These are phyloP conservation scores for Hiodon alosoides DNA, from an alignment of 2,113 vertebrate genomes.

Conservation along the genomic window DNA sequence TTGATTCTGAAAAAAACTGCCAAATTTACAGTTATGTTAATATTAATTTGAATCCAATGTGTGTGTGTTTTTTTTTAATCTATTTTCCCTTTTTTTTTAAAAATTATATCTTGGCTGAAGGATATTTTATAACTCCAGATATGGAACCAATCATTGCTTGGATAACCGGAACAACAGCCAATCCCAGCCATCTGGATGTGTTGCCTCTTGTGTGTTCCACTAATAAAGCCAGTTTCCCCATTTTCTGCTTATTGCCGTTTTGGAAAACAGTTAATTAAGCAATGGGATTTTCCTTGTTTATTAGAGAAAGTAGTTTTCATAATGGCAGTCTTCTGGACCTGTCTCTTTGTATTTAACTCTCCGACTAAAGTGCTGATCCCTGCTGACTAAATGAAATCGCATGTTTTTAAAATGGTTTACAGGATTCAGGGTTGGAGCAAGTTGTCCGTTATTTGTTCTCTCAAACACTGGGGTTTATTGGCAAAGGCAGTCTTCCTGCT, in stretches of 20 bases:
- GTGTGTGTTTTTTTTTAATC: neutral
- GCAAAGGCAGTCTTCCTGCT: too few relatives aligned
- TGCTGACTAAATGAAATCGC: neutral
- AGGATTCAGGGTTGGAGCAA: neutral
- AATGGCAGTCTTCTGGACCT: neutral
- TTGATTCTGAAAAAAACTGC: neutral
- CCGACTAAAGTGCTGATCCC: neutral
- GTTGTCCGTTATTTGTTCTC: too few relatives aligned
- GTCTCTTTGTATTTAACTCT: neutral
- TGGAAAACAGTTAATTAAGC: slow-evolving; percentile 5
- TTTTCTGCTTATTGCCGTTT: neutral
- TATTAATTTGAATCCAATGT: neutral
- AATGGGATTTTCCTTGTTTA: neutral
- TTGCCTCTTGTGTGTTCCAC: neutral
- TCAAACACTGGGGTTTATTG: too few relatives aligned
- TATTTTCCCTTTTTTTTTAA: neutral
- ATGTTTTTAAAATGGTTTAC: neutral
- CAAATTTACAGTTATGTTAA: neutral
- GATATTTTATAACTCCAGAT: slow-evolving; percentile 1
- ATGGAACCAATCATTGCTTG: slow-evolving; percentile 4
- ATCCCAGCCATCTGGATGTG: neutral
- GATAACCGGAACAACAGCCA: neutral
- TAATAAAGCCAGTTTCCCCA: slow-evolving; percentile 10
- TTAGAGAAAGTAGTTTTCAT: neutral
- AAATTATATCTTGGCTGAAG: slow-evolving; percentile 12